Percentiles rank a stretch among this genome's conserved stretches.
Evolutionary conservation across 2,888 invertebrate species (phyloP).

Genomic region (Therioaphis trifolii): DNA sequence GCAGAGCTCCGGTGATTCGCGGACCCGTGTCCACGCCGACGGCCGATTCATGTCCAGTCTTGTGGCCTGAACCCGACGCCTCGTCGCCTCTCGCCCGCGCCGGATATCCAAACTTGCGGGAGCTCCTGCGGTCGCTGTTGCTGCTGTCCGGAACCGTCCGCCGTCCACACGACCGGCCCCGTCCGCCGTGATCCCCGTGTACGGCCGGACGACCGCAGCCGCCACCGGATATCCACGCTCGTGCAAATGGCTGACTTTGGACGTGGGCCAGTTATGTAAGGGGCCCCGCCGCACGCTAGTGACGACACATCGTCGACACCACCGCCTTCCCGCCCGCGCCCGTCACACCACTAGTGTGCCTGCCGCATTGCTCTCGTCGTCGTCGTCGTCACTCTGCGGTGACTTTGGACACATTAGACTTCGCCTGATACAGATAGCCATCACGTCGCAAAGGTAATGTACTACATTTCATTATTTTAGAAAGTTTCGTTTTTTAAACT

Average conservation of each 20-base stretch:
- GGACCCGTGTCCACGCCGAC: constrained; percentile 27
- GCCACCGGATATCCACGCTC: constrained; percentile 47
- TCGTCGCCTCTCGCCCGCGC: neutral
- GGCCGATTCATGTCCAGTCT: constrained; percentile 11
- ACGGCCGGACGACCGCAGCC: neutral
- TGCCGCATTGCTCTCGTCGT: constrained; percentile 53
- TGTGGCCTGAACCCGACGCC: constrained; percentile 5
- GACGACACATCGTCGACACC: constrained; percentile 52
- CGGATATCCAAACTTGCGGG: constrained; percentile 48
- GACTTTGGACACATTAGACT: constrained; percentile 54
- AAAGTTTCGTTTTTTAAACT: neutral
- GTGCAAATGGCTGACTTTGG: constrained; percentile 58
- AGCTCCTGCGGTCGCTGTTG: neutral
- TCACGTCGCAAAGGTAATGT: constrained; percentile 42
- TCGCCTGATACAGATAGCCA: constrained; percentile 29
- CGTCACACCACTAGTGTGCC: constrained; percentile 11
- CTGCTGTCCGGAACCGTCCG: neutral
- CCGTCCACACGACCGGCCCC: neutral
- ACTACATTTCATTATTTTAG: constrained; percentile 13
- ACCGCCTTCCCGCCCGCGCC: constrained; percentile 42
- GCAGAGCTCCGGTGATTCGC: constrained; percentile 20
- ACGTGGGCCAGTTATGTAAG: constrained; percentile 63
- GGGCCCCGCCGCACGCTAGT: constrained; percentile 59
- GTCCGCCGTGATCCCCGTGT: neutral
- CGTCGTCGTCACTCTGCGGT: constrained; percentile 47